phyloP scores from a whole-genome alignment of 37 sponge, comb jelly and placozoan genomes.

The Chondrilla cf. caribensis region DNA sequence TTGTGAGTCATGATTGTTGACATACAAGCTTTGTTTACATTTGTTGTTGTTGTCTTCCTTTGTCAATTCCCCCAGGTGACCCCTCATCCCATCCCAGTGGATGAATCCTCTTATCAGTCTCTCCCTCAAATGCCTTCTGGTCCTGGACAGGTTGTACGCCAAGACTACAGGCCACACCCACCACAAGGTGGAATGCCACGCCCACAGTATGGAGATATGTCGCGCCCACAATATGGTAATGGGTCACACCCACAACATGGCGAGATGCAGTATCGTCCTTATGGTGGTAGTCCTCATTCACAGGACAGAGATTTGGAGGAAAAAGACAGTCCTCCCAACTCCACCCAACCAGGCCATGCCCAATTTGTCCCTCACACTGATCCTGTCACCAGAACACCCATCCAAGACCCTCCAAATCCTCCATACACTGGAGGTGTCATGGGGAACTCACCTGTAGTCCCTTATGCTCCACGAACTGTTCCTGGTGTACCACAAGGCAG shows the following conservation, averaged over 20 bases:
- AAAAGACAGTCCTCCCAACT: conserved; percentile 6
- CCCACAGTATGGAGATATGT: not conserved
- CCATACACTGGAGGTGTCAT: not conserved
- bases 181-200: too few species aligned
- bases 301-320: not conserved
- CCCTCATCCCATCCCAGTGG: too few species aligned
- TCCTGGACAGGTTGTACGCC: too few species aligned
- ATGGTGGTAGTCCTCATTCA: not conserved
- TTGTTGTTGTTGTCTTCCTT: too few species aligned
- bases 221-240: not conserved
- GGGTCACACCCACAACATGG: too few species aligned
- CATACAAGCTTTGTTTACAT: too few species aligned
- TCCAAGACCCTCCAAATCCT: not conserved
- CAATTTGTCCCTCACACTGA: too few species aligned
- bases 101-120: too few species aligned
- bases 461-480: not conserved
- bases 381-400: not conserved
- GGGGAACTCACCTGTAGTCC: not conserved
- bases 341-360: not conserved
- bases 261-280: not conserved
- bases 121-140: too few species aligned
- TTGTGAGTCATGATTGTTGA: too few species aligned
- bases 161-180: too few species aligned
- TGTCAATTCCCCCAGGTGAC: too few species aligned
- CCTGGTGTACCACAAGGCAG: not conserved